These are phyloP conservation scores for Drosophila kikkawai DNA, from an alignment of 1,140 invertebrate genomes.

Conservation along the genomic window DNA sequence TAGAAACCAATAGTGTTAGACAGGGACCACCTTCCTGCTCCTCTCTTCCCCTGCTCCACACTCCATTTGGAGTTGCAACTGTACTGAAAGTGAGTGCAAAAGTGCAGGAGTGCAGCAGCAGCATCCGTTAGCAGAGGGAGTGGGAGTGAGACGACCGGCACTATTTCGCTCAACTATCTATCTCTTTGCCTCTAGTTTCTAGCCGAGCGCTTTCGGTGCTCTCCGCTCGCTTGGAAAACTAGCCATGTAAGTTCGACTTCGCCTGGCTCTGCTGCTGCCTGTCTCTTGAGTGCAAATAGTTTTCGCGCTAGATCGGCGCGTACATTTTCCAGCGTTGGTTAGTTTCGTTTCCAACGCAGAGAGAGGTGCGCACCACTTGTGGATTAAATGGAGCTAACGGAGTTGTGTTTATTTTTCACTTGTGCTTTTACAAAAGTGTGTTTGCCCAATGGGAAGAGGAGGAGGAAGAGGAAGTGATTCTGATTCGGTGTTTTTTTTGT, in stretches of 20 bases:
- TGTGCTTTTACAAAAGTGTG: conserved; percentile 7
- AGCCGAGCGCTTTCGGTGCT: conserved; percentile 61
- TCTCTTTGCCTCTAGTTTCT: conserved; percentile 44
- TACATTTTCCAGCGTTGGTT: conserved; percentile 57
- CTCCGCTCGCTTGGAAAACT: conserved; percentile 53
- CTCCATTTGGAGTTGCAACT: not conserved
- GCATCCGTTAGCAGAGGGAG: not conserved
- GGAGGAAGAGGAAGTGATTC: conserved; percentile 15
- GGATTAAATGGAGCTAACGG: conserved; percentile 28
- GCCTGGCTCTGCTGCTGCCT: not conserved
- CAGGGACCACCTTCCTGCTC: not conserved
- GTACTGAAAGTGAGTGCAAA: not conserved
- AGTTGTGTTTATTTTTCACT: not conserved
- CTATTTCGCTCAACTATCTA: conserved; percentile 50
- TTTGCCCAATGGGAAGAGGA: not conserved
- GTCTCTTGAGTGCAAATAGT: conserved; percentile 69
- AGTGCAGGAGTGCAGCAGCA: conserved; percentile 1
- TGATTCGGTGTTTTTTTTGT: conserved; percentile 11
- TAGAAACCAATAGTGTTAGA: conserved; percentile 10
- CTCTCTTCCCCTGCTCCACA: not conserved
- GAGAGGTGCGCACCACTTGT: conserved; percentile 40
- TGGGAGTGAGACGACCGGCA: not conserved
- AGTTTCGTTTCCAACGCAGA: conserved; percentile 51
- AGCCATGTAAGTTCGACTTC: conserved; percentile 60
- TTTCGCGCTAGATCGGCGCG: conserved; percentile 53